Evolutionary conservation across 1,140 invertebrate genomes (phyloP), one percentile per base, ranked within the genome.

Genomic region (Tetraneura akinire): DNA sequence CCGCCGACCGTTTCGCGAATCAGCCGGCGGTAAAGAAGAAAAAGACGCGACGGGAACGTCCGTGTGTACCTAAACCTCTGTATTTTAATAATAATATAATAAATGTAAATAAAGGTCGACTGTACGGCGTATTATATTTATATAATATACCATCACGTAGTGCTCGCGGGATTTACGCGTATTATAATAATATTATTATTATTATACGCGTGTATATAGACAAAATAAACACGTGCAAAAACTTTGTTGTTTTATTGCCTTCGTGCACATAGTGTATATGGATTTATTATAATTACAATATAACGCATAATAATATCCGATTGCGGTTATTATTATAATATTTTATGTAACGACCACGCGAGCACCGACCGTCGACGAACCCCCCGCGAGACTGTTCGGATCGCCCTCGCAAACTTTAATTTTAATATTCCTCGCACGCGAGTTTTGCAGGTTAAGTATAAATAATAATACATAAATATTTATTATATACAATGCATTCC

Each of bases 41-140:
- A n/a, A n/a, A n/a, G n/a, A n/a, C n/a, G n/a, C n/a, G 32, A 37
- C 32, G 32, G 8, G 8, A 37, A 37, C 3, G 32, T 37, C 32
- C 32, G 32, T 37, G 8, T 37, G 8, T 37, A n/a, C 8, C 3
- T 37, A 37, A 4, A 37, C 32, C 32, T 37, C 32, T 37, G 8
- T 8, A 37, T 37, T 37, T 4, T 37, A 4, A 37, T 37, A 37
- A n/a, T n/a, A n/a, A n/a, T 37, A 8, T 37, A 37, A 55, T 32
- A 18, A 73, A 76, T 76, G 73, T 76, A 76, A 76, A 76, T 76
- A 76, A 76, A 76, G 73, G 73, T 76, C 73, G 73, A 68, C 73
- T 32, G 21, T 23, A 9, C 21, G n/a, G 42, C 66, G 13, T 23
- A 37, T 8, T 37, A 8, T 37, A 37, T 37, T 4, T 37, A 37